These are phyloP conservation scores for Lanius ludovicianus DNA, from an alignment of 2,113 vertebrate genomes.

Conservation along the genomic window DNA sequence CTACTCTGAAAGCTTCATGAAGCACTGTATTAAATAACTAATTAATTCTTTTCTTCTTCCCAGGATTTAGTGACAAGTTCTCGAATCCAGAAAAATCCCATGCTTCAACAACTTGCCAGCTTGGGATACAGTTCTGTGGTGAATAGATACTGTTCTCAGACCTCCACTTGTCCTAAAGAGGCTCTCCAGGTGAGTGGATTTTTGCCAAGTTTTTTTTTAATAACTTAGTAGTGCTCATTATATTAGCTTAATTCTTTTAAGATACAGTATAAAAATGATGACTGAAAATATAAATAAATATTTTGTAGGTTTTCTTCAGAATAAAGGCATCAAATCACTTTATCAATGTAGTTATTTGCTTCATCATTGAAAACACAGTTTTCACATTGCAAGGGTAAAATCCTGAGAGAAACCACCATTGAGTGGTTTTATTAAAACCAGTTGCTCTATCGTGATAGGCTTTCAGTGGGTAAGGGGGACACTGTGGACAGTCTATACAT, in stretches of 20 bases:
- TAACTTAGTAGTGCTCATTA: background rate
- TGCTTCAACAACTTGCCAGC: slow-evolving; percentile 70
- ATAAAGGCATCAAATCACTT: background rate
- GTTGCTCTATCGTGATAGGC: background rate
- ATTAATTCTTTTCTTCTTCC: background rate
- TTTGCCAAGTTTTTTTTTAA: background rate
- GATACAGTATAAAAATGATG: background rate
- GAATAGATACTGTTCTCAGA: slow-evolving; percentile 73
- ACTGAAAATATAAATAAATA: background rate
- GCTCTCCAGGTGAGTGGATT: slow-evolving; percentile 76
- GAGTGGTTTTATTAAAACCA: background rate
- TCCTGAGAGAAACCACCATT: background rate
- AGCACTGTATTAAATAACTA: background rate
- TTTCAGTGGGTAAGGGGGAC: background rate
- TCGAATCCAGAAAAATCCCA: slow-evolving; percentile 58
- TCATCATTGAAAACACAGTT: background rate
- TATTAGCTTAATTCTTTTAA: background rate
- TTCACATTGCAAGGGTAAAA: background rate
- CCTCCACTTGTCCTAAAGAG: slow-evolving; percentile 69
- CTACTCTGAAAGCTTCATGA: background rate
- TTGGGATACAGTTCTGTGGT: slow-evolving; percentile 82
- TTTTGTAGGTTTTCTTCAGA: background rate
- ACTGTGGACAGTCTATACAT: background rate
- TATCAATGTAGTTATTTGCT: background rate
- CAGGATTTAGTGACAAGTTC: slow-evolving; percentile 79